phyloP scores from a whole-genome alignment of 2,797 vertebrate species.

The Cynopterus sphinx region DNA sequence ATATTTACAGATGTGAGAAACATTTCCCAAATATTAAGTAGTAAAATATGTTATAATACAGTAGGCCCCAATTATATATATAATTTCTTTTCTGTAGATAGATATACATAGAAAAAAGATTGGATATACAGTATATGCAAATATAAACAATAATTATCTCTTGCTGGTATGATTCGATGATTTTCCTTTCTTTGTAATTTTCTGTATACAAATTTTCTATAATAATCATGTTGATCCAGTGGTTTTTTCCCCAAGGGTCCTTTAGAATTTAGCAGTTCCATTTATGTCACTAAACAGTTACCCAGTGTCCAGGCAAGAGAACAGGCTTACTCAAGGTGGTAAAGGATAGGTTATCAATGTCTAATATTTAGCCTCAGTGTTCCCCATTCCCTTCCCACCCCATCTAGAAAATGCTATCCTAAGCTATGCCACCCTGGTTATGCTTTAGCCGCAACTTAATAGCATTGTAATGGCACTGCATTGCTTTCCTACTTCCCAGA shows the following conservation, averaged over 20 bases:
- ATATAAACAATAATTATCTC: constrained; percentile 30
- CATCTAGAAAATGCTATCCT: not conserved
- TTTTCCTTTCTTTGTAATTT: constrained; percentile 30
- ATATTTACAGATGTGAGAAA: constrained; percentile 20
- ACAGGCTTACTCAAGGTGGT: not conserved
- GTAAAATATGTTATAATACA: not conserved
- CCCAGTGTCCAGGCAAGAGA: not conserved
- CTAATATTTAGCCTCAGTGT: not conserved
- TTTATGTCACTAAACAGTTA: constrained; percentile 28
- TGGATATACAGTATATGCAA: not conserved
- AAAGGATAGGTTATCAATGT: not conserved
- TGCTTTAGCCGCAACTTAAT: not conserved
- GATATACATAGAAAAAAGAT: not conserved
- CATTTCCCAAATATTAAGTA: not conserved
- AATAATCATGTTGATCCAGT: constrained; percentile 8
- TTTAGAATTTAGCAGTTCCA: constrained; percentile 34
- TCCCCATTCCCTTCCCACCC: not conserved
- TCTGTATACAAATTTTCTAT: constrained; percentile 35
- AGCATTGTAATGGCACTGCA: not conserved
- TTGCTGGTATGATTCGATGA: not conserved
- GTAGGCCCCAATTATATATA: not conserved
- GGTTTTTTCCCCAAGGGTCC: not conserved
- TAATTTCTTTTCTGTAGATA: too few relatives aligned
- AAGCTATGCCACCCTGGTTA: not conserved
- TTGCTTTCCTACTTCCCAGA: not conserved